Percentiles rank a stretch among this genome's conserved stretches.
phyloP scores from a whole-genome alignment of 1,140 invertebrate genomes.

The Spodoptera litura region DNA sequence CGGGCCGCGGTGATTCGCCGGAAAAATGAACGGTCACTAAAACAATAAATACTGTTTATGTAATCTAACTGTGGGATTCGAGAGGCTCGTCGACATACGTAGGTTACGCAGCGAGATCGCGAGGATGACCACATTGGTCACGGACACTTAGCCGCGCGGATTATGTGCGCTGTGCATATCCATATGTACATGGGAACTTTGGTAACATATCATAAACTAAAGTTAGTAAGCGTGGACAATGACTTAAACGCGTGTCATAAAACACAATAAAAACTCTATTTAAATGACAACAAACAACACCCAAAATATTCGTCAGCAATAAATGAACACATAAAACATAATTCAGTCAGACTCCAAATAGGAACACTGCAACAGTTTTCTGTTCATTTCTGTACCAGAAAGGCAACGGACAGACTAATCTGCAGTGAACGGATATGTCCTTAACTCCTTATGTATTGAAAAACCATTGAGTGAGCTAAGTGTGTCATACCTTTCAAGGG shows the following conservation, averaged over 20 bases:
- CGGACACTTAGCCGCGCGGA: constrained; percentile 3
- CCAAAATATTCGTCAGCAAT: not conserved
- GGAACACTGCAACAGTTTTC: not conserved
- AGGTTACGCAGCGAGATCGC: constrained; percentile 18
- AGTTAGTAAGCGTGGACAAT: not conserved
- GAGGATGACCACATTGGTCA: not conserved
- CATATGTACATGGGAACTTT: constrained; percentile 4
- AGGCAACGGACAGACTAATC: not conserved
- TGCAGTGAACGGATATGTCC: constrained; percentile 10
- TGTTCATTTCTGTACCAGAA: not conserved
- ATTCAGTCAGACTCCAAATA: not conserved
- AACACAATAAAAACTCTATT: not conserved
- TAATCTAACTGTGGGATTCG: constrained; percentile 14
- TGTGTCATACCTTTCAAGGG: constrained; percentile 44
- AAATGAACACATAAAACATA: not conserved
- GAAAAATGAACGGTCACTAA: constrained; percentile 29
- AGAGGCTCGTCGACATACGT: constrained; percentile 10
- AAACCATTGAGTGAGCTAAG: constrained; percentile 25
- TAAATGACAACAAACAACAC: not conserved
- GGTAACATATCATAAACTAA: not conserved
- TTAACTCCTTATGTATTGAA: constrained; percentile 10
- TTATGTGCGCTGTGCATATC: not conserved
- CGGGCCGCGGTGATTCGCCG: constrained; percentile 32
- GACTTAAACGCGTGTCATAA: not conserved
- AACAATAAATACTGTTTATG: constrained; percentile 35